phyloP scores from a whole-genome alignment of 2,797 vertebrate genomes.

The Allobates femoralis region DNA sequence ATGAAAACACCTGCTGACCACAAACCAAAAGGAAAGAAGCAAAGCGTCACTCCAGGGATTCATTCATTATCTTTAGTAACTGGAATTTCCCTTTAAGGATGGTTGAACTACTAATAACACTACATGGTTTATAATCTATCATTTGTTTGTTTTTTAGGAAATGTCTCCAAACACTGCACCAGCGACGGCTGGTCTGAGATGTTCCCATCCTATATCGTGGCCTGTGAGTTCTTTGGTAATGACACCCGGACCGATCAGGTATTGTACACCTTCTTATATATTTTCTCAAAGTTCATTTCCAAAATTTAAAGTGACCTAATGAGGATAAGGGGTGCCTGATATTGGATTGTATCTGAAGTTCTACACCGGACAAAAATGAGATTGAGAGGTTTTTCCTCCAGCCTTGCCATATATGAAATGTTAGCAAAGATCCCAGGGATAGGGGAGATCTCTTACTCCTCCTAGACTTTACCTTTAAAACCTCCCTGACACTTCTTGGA shows the following conservation, averaged over 20 bases:
- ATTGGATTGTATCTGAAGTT: background rate
- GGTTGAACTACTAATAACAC: background rate
- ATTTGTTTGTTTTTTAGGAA: constrained; percentile 76
- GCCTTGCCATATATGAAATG: too few species aligned
- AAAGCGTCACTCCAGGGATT: background rate
- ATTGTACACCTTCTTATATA: background rate
- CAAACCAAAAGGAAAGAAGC: too few species aligned
- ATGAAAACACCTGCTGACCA: too few species aligned
- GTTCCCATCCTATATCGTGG: constrained; percentile 80
- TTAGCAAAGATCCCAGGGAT: too few species aligned
- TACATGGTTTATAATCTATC: background rate
- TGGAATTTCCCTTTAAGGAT: background rate
- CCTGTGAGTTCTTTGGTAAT: constrained; percentile 86
- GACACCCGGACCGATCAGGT: constrained; percentile 74
- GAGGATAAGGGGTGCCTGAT: background rate
- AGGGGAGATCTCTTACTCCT: too few species aligned
- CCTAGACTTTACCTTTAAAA: too few species aligned
- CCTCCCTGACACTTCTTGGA: too few species aligned
- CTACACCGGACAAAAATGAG: too few species aligned
- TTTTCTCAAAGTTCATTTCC: background rate
- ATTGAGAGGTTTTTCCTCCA: too few species aligned
- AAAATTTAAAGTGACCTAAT: background rate
- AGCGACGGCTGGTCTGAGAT: constrained; percentile 86
- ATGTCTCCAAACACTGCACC: constrained; percentile 90
- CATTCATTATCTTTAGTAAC: background rate